These are phyloP conservation scores for Eleutherodactylus coqui DNA, from an alignment of 2,797 vertebrate species.

Conservation along the genomic window DNA sequence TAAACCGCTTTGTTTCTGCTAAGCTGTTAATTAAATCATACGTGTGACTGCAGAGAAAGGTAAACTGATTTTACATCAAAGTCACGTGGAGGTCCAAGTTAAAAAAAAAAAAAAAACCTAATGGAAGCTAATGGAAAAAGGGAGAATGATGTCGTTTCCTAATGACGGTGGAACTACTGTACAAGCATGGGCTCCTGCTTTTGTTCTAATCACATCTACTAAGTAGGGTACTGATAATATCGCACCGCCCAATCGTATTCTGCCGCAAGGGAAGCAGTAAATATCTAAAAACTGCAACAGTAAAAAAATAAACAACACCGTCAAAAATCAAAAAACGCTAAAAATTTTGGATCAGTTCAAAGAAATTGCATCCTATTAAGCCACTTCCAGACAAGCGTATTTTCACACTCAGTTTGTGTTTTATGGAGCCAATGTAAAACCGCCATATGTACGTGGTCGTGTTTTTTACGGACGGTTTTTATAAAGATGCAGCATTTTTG, in stretches of 20 bases:
- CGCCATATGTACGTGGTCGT: no score
- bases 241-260: not conserved
- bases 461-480: no score
- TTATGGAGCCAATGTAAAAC: no score
- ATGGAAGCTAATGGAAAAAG: not conserved
- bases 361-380: no score
- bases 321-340: no score
- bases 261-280: not conserved
- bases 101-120: not conserved
- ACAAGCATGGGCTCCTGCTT: not conserved
- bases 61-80: constrained; percentile 53
- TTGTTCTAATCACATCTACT: not conserved
- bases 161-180: not conserved
- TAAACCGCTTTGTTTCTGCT: constrained; percentile 22
- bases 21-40: constrained; percentile 52
- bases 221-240: not conserved
- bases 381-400: no score
- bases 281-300: not conserved
- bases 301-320: no score
- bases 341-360: no score
- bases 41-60: constrained; percentile 40
- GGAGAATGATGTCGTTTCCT: not conserved
- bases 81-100: not conserved
- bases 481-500: no score
- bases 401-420: no score